Conservation (phyloP, 2,888 invertebrate genomes). For the Cerastis rubricosa region DNA sequence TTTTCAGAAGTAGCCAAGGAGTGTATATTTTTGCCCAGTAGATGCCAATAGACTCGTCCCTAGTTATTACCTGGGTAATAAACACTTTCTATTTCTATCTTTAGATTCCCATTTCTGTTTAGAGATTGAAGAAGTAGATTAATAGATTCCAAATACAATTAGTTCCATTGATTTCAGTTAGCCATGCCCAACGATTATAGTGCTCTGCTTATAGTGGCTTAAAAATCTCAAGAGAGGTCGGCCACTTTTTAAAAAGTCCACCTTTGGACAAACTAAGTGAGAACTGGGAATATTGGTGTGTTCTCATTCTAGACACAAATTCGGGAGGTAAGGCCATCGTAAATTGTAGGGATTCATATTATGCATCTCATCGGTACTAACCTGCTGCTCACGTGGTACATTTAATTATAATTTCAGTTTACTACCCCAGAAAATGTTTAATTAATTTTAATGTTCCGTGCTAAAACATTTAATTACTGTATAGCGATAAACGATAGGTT, state of each 20-base stretch:
- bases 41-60: too few species aligned
- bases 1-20: too few species aligned
- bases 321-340: not conserved
- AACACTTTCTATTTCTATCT: not conserved
- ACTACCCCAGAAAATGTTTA: conserved; percentile 10
- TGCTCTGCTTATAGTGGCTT: not conserved
- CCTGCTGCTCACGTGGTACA: not conserved
- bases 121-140: not conserved
- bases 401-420: conserved; percentile 24
- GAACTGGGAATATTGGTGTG: not conserved
- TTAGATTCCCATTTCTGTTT: not conserved
- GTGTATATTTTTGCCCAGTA: too few species aligned
- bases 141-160: not conserved
- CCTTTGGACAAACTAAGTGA: not conserved
- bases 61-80: not conserved
- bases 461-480: conserved; percentile 34
- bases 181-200: not conserved
- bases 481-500: conserved; percentile 24
- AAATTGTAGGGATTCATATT: too few species aligned
- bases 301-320: not conserved
- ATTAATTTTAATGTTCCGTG: conserved; percentile 41
- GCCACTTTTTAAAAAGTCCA: not conserved
- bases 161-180: not conserved
- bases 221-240: not conserved
- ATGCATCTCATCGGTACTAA: not conserved